A percentile compares a stretch with the other conserved stretches of the same genome.
These are phyloP conservation scores for Gymnocephalus cernua DNA, from an alignment of 2,113 vertebrate genomes.

Conservation along the genomic window DNA sequence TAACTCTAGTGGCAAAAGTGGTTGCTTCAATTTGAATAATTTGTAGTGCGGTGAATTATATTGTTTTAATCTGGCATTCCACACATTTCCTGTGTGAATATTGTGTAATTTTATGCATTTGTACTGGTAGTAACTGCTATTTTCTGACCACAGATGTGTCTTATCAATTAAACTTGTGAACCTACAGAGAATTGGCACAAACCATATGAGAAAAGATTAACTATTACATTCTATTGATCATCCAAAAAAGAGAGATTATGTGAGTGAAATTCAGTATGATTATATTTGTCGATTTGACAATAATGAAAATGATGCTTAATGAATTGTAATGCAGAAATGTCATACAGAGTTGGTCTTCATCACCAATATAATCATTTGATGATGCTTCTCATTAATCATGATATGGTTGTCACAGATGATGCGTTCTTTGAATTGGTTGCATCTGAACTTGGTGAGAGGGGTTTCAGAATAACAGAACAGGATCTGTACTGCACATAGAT, in stretches of 20 bases:
- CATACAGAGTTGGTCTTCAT: conserved; percentile 42
- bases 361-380: conserved; percentile 44
- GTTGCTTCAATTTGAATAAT: neutral
- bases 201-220: conserved; percentile 8
- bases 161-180: neutral
- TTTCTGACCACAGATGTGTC: neutral
- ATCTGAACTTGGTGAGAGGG: neutral
- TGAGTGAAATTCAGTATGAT: conserved; percentile 77
- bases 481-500: conserved; percentile 8
- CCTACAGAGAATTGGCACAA: conserved; percentile 20
- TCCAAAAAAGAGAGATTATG: conserved; percentile 72
- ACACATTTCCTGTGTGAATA: neutral
- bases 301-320: conserved; percentile 74
- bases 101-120: neutral
- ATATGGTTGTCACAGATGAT: neutral
- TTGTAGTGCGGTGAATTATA: neutral
- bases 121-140: too few relatives aligned
- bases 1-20: conserved; percentile 37
- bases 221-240: conserved; percentile 73
- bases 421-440: neutral
- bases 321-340: conserved; percentile 60
- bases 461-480: neutral
- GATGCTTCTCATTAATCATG: conserved; percentile 41
- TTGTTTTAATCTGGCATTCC: neutral
- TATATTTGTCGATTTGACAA: conserved; percentile 62